Base-by-base conservation (phyloP, 2,888 invertebrate genomes). In the Plusia festucae region DNA sequence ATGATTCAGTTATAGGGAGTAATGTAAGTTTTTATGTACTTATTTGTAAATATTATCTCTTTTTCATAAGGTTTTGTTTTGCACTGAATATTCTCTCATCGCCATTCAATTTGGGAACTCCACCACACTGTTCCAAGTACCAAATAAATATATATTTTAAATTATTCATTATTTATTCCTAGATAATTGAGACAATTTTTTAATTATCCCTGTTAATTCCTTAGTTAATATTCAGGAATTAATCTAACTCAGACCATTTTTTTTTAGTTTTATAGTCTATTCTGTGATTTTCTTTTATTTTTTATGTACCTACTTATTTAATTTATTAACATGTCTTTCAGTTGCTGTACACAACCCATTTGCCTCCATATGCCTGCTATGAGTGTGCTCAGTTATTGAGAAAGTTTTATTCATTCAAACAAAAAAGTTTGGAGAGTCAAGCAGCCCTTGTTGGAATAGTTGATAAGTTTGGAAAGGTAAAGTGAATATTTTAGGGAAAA, bases 291-390 rank as follows among this genome's bases (percentile, higher is more conserved):
- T 30, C 2, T 1, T n/a, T n/a, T 24, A 22, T n/a, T 27, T 15
- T 15, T 53, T 53, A 27, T 4, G 13, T 34, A 15, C 13, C 15
- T 40, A 1, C n/a, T 40, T 40, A 13, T 13, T 3, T 13, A 30
- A 53, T 18, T 20, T 6, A n/a, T 40, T 24, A 49, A 20, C 58
- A 40, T n/a, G 5, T 51, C 16, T 88, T 85, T 32, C 84, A 91
- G 90, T 68, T 84, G 1, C 32, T 86, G 7, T 85, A 71, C n/a
- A 68, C 79, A 20, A 73, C 76, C 56, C 85, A 87, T 0, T 71
- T 91, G 2, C 91, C 91, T 16, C 81, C 84, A 2, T 91, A 85
- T 80, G 88, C 87, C 0, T 95, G 94, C 76, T 91, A 80, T 65
- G 88, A 90, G 68, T 95, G 94, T 86, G 88, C 89, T 1, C 81